Percentiles rank a stretch among this genome's conserved stretches.
These are phyloP conservation scores for Timema podura DNA, from an alignment of 2,888 invertebrate genomes.

Conservation along the genomic window DNA sequence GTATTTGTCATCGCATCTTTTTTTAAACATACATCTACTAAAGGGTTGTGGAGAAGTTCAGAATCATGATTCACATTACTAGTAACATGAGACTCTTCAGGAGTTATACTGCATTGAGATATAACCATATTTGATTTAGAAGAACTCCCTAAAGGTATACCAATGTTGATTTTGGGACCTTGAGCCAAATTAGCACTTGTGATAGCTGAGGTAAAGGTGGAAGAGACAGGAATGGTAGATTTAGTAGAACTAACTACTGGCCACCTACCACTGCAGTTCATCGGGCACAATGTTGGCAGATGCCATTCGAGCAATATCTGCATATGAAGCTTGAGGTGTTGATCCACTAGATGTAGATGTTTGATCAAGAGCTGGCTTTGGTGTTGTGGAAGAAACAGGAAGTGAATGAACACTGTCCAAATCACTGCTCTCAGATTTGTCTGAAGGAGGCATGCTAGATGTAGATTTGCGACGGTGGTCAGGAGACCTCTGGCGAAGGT, in stretches of 20 bases:
- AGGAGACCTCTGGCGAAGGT: conserved; percentile 36
- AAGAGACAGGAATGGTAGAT: conserved; percentile 6
- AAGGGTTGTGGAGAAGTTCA: too few species aligned
- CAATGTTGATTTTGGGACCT: conserved; percentile 30
- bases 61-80: not conserved
- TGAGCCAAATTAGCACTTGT: conserved; percentile 25
- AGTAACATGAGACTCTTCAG: conserved; percentile 1
- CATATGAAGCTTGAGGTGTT: conserved; percentile 65
- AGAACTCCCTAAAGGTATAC: conserved; percentile 31
- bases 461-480: conserved; percentile 61
- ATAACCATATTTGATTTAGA: conserved; percentile 22
- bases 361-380: conserved; percentile 40
- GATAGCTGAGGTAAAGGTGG: not conserved
- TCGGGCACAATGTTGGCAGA: conserved; percentile 32
- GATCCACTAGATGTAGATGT: conserved; percentile 39
- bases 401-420: conserved; percentile 81
- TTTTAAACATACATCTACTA: conserved; percentile 27
- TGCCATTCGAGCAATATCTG: conserved; percentile 70
- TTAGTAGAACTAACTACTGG: conserved; percentile 9
- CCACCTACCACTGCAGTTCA: too few species aligned
- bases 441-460: conserved; percentile 74
- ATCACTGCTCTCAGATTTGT: conserved; percentile 75
- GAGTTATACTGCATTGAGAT: conserved; percentile 7
- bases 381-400: conserved; percentile 56
- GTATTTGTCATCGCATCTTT: conserved; percentile 35